phyloP scores from a whole-genome alignment of 2,888 invertebrate genomes.

The Hybos culiciformis region DNA sequence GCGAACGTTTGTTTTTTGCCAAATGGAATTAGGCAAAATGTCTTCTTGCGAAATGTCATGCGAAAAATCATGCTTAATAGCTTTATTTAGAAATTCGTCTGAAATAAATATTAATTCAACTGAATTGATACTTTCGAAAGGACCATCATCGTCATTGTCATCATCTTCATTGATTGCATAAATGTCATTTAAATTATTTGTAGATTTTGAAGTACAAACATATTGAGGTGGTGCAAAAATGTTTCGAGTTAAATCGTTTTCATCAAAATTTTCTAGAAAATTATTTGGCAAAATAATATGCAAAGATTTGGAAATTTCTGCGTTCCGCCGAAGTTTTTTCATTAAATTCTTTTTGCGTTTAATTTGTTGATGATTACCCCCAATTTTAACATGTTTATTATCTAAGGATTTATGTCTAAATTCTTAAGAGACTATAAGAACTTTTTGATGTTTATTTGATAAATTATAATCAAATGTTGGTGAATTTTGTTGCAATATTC shows the following conservation, averaged over 20 bases:
- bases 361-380: no score
- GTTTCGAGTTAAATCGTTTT: not conserved
- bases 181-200: constrained; percentile 7
- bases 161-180: not conserved
- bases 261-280: not conserved
- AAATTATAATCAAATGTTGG: no score
- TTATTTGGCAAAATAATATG: constrained; percentile 7
- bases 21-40: no score
- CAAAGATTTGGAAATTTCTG: constrained; percentile 12
- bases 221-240: not conserved
- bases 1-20: no score
- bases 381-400: no score
- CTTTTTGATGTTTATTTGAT: no score
- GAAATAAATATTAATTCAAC: constrained; percentile 19
- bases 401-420: no score
- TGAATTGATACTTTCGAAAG: constrained; percentile 15
- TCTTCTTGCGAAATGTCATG: no score
- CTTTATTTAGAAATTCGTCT: constrained; percentile 17
- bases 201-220: constrained; percentile 10
- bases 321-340: constrained; percentile 7
- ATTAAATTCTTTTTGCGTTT: no score
- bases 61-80: constrained; percentile 15
- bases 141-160: constrained; percentile 11
- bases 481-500: no score
- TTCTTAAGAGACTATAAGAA: no score